Conservation (phyloP, 2,888 invertebrate genomes). For the Colostygia pectinataria region DNA sequence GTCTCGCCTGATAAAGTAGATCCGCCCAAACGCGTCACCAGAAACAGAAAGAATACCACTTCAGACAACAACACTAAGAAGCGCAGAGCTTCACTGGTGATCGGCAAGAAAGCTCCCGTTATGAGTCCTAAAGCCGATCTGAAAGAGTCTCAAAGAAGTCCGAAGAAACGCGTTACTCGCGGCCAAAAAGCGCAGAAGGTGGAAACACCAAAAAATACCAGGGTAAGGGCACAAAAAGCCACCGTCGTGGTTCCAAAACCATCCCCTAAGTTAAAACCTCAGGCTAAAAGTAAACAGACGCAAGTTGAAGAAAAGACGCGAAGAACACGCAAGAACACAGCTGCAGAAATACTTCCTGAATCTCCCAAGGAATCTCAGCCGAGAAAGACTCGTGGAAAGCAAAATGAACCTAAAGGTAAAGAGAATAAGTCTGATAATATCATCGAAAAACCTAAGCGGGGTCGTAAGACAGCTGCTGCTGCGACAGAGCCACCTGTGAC, state of each 20-base stretch:
- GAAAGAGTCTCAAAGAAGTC: slow-evolving; percentile 27
- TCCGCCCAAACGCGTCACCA: slow-evolving; percentile 31
- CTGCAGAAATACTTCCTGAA: slow-evolving; percentile 34
- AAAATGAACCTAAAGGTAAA: slow-evolving; percentile 31
- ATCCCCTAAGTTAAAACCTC: slow-evolving; percentile 51
- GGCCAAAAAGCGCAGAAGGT: slow-evolving; percentile 30
- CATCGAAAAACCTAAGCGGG: slow-evolving; percentile 29
- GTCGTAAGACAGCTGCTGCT: slow-evolving; percentile 21
- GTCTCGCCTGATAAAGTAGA: slow-evolving; percentile 4
- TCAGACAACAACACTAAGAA: slow-evolving; percentile 30
- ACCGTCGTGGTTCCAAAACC: slow-evolving; percentile 48
- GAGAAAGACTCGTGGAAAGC: slow-evolving; percentile 22
- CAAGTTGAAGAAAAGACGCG: slow-evolving; percentile 21
- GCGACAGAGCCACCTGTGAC: slow-evolving; percentile 16
- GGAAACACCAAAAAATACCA: slow-evolving; percentile 47
- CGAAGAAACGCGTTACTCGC: slow-evolving; percentile 39
- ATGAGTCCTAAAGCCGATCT: slow-evolving; percentile 29
- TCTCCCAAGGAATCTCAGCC: slow-evolving; percentile 42
- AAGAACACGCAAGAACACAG: slow-evolving; percentile 33
- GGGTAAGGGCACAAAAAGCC: slow-evolving; percentile 41
- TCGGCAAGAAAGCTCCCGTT: slow-evolving; percentile 54
- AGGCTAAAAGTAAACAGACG: slow-evolving; percentile 7
- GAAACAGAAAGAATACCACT: slow-evolving; percentile 33
- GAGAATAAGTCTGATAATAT: slow-evolving; percentile 29
- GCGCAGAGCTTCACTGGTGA: slow-evolving; percentile 46